Conservation (phyloP, 2,797 vertebrate species). For the Crax fasciolata region DNA sequence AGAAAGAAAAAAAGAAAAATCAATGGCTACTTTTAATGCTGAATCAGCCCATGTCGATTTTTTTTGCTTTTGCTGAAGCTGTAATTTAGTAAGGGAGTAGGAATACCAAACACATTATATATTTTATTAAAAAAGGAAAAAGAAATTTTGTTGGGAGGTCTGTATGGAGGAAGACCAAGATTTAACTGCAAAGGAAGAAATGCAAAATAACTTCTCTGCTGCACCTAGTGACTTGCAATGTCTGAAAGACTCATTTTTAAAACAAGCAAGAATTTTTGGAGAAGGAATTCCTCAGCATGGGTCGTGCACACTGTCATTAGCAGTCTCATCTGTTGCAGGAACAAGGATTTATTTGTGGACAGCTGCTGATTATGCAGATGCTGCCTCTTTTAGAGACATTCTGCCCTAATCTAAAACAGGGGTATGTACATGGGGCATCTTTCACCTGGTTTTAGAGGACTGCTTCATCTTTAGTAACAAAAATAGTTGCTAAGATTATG, state of each 20-base stretch:
- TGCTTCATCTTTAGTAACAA: neutral
- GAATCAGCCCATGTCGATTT: neutral
- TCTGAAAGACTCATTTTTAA: neutral
- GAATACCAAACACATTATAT: neutral
- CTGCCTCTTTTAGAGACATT: neutral
- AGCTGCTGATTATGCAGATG: constrained; percentile 7
- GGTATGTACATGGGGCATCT: neutral
- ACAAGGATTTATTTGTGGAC: neutral
- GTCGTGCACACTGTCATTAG: neutral
- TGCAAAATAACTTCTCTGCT: neutral
- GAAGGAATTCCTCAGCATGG: neutral
- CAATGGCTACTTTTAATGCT: neutral
- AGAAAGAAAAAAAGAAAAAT: too few relatives aligned
- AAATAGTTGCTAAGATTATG: neutral
- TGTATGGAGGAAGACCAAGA: neutral
- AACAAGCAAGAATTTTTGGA: neutral
- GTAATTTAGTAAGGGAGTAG: neutral
- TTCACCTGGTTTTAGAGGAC: neutral
- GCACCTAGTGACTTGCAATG: neutral
- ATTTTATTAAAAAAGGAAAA: neutral
- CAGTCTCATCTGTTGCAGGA: neutral
- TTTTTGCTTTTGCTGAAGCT: neutral
- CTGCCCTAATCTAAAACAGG: neutral
- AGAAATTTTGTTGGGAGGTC: neutral
- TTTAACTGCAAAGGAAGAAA: neutral